These are phyloP conservation scores for Oscheius onirici DNA, from an alignment of 2,888 invertebrate species.

Conservation along the genomic window DNA sequence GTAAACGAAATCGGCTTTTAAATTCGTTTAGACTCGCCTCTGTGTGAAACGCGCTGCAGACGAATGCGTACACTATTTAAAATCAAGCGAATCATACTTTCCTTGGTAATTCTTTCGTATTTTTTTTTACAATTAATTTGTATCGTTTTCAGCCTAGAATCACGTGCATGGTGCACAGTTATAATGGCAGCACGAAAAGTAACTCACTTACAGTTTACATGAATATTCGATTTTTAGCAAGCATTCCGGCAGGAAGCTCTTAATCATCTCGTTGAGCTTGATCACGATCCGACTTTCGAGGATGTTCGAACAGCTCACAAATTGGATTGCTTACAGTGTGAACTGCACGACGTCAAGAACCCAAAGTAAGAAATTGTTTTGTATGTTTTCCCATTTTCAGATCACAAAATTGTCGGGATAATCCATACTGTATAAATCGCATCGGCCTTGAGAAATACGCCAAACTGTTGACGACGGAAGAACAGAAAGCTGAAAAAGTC, in stretches of 20 bases:
- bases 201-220: no score
- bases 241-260: conserved; percentile 47
- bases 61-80: no score
- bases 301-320: conserved; percentile 46
- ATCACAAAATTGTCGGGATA: conserved; percentile 57
- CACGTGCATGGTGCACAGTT: not conserved
- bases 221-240: conserved; percentile 13
- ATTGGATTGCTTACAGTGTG: conserved; percentile 50
- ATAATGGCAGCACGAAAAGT: conserved; percentile 35
- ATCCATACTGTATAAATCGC: conserved; percentile 65
- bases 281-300: conserved; percentile 15
- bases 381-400: not conserved
- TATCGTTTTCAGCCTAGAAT: not conserved
- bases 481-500: conserved; percentile 40
- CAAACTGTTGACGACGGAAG: conserved; percentile 56
- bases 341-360: conserved; percentile 49
- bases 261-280: conserved; percentile 16
- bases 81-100: no score
- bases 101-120: not conserved
- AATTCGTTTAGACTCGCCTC: no score
- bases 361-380: conserved; percentile 51
- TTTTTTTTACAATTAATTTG: not conserved
- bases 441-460: conserved; percentile 68
- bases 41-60: no score
- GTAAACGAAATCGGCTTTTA: no score